Evolutionary conservation across 2,797 vertebrate species (phyloP), one percentile per base, ranked within the genome.

Genomic region (Mycteria americana): DNA sequence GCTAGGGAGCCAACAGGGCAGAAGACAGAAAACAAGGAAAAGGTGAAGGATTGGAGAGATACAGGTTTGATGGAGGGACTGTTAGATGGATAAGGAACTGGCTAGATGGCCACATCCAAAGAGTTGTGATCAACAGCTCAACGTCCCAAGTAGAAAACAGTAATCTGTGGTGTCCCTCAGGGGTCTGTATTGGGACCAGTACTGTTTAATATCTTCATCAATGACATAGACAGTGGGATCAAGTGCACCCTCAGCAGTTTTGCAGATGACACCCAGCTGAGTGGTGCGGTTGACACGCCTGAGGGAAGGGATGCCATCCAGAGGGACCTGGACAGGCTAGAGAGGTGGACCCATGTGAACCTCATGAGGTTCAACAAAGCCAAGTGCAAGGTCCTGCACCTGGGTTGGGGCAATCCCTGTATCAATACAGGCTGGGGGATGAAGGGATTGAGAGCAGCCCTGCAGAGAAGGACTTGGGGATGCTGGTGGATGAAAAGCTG

Each of bases 261-360:
- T 65, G 57, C 4, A 3, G 51, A 64, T 13, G 22, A 30, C 33
- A 75, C 10, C 25, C 69, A 69, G 24, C 4, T 4, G 1, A 33
- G 16, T 13, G 16, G 16, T 41, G 22, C 3, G 2, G 23, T 0
- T 23, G 13, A 54, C 1, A 37, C 0, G 1, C 33, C 18, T 3
- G 24, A 74, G 35, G 24, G 13, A n/a, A n/a, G n/a, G n/a, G 39
- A 60, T 39, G 16, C 18, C 41, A 65, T 23, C 30, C 45, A 78
- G 35, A 45, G 11, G 11, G 8, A 39, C 31, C 13, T 35, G 7
- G 23, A 57, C 19, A 78, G 10, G 33, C 37, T 59, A 0, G 7
- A 65, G 14, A 13, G 4, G 19, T 27, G 13, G 18, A 11, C 41
- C 37, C 4, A 0, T 24, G 8, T 1, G 3, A 87, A 87, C n/a